Evolutionary conservation across 1,140 invertebrate genomes (phyloP).

Genomic region (Vanessa atalanta): DNA sequence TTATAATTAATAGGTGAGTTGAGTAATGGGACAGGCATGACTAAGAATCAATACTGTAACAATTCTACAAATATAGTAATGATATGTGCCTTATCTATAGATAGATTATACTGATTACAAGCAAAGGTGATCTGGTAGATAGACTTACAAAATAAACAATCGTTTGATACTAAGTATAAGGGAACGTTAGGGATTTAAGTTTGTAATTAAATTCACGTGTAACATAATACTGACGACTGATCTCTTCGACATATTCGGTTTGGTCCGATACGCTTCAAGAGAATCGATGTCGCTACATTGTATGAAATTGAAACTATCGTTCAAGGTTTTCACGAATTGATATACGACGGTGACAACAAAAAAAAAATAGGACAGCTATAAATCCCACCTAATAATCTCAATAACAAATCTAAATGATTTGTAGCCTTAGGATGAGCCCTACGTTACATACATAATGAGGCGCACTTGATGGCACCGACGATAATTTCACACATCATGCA

Average conservation of each 20-base stretch:
- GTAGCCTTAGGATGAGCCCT: slow-evolving; percentile 14
- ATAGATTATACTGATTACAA: slow-evolving; percentile 8
- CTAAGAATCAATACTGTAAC: slow-evolving; percentile 13
- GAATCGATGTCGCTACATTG: slow-evolving; percentile 55
- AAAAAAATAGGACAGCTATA: slow-evolving; percentile 1
- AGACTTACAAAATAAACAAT: no score
- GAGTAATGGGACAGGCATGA: slow-evolving; percentile 23
- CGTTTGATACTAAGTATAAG: no score
- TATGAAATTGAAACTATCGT: slow-evolving; percentile 64
- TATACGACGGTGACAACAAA: slow-evolving; percentile 3
- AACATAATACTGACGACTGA: slow-evolving; percentile 63
- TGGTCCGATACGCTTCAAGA: slow-evolving; percentile 66
- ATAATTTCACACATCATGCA: slow-evolving; percentile 46
- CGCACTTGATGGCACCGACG: slow-evolving; percentile 38
- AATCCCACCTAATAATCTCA: slow-evolving; percentile 2
- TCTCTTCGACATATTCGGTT: slow-evolving; percentile 64
- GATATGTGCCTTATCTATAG: slow-evolving; percentile 7
- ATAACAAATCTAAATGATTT: not conserved
- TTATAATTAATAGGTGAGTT: slow-evolving; percentile 26
- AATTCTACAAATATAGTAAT: slow-evolving; percentile 6
- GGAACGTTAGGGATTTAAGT: slow-evolving; percentile 6
- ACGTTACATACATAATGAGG: slow-evolving; percentile 38
- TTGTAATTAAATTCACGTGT: slow-evolving; percentile 52
- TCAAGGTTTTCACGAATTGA: slow-evolving; percentile 52
- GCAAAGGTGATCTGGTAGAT: not conserved